Conservation (phyloP, 2,797 vertebrate species). For the Sylvia borin region DNA sequence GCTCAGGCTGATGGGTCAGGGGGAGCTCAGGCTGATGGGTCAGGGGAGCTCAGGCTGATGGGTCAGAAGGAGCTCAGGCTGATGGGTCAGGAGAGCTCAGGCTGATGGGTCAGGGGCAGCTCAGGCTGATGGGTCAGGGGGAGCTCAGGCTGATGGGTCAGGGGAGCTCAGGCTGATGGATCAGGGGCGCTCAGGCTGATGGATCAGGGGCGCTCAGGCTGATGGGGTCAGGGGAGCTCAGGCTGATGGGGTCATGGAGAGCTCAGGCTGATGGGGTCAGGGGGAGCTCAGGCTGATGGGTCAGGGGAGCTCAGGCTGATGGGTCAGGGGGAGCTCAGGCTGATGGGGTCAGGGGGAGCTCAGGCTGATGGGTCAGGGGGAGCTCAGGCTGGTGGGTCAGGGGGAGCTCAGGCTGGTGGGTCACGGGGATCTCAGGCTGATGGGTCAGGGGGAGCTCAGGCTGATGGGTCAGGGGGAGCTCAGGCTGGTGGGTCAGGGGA, state of each 20-base stretch:
- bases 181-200: too few species aligned
- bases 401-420: not conserved
- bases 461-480: too few species aligned
- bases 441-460: too few species aligned
- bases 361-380: not conserved
- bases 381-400: accelerated
- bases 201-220: not conserved
- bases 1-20: not conserved
- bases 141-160: too few species aligned
- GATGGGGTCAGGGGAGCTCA: not conserved
- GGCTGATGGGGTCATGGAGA: not conserved
- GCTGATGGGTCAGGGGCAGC: too few species aligned
- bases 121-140: too few species aligned
- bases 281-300: not conserved
- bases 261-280: accelerated
- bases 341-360: not conserved
- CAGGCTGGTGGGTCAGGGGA: too few species aligned
- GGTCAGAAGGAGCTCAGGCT: too few species aligned
- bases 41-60: not conserved
- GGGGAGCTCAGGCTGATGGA: too few species aligned
- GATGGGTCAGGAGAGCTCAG: too few species aligned
- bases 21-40: not conserved
- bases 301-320: too few species aligned
- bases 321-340: not conserved
- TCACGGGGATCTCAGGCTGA: too few species aligned